Base-by-base conservation (phyloP, 2,888 invertebrate genomes). In the Phragmatobia fuliginosa region DNA sequence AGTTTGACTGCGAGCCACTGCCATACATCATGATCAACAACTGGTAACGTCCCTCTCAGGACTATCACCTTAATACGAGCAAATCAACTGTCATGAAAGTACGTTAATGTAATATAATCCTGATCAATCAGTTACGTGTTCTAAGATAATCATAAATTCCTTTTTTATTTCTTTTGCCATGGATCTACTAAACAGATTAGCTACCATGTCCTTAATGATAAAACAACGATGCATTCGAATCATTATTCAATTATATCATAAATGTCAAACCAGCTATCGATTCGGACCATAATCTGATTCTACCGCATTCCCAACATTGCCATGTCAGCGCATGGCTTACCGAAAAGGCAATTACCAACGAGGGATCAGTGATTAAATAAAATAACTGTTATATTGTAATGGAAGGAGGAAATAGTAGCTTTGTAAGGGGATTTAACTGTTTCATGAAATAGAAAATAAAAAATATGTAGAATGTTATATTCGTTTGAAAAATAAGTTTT, bases 271-370 rank as follows among this genome's bases (percentile, higher is more conserved):
- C 49, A 45, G 79, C 74, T 74, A 67, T 70, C 70, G 32, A 71
- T 67, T 68, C 72, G 41, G 66, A 45, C 82, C 77, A 79, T 82
- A 82, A 73, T 73, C 64, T 70, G 70, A 45, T 62, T 73, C 81
- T 76, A 74, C 81, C 80, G 79, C 82, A 79, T 82, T 81, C 79
- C 75, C 67, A 52, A 36, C 67, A 67, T 73, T 68, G 72, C 62
- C 61, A 73, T 74, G 74, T 77, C 74, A 74, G 60, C 74, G 62
- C 58, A 63, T 64, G 58, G 66, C 65, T 69, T 73, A 79, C 79
- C 73, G 64, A 81, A 81, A 83, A 77, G 83, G 84, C 67, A 68
- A 84, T 77, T 79, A 68, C 70, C 31, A 67, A 59, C 49, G 76
- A 72, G 75, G 64, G 79, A 76, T 79, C 80, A 78, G 66, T 77